Evolutionary conservation across 2,888 invertebrate genomes (phyloP).

Genomic region (Brachyopa scutellaris): DNA sequence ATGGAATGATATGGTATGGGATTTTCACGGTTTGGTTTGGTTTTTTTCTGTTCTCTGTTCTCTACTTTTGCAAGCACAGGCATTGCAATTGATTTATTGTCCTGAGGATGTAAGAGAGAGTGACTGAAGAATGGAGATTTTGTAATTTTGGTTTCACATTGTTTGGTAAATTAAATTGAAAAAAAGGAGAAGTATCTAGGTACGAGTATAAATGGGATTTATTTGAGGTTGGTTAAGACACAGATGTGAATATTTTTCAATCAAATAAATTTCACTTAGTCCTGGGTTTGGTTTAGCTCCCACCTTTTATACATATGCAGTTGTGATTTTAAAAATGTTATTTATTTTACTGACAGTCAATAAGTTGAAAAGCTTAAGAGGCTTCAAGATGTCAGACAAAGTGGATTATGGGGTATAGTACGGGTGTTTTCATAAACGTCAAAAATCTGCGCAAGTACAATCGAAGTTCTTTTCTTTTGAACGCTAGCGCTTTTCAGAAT

Average conservation of each 20-base stretch:
- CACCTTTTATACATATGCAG: too few species aligned
- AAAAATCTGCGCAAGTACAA: too few species aligned
- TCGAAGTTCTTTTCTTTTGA: too few species aligned
- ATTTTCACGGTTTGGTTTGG: constrained; percentile 45
- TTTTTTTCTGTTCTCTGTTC: too few species aligned
- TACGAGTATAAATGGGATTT: constrained; percentile 8
- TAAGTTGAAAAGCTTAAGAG: too few species aligned
- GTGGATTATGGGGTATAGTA: too few species aligned
- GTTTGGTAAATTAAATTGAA: constrained; percentile 54
- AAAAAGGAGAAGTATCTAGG: neutral
- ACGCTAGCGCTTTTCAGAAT: too few species aligned
- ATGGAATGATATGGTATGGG: constrained; percentile 4
- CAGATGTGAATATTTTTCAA: constrained; percentile 53
- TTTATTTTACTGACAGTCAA: too few species aligned
- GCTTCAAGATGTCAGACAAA: too few species aligned
- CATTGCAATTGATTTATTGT: constrained; percentile 73
- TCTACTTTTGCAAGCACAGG: constrained; percentile 38
- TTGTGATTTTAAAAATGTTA: too few species aligned
- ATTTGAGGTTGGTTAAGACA: neutral
- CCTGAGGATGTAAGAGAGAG: constrained; percentile 57
- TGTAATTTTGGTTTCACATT: constrained; percentile 35
- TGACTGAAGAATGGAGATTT: constrained; percentile 51
- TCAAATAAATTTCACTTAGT: constrained; percentile 33
- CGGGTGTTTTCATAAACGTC: too few species aligned
- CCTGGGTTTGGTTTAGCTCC: too few species aligned